A percentile compares a stretch with the other conserved stretches of the same genome.
Evolutionary conservation across 2,888 invertebrate genomes (phyloP).

Genomic region (Drosophila neotestacea): DNA sequence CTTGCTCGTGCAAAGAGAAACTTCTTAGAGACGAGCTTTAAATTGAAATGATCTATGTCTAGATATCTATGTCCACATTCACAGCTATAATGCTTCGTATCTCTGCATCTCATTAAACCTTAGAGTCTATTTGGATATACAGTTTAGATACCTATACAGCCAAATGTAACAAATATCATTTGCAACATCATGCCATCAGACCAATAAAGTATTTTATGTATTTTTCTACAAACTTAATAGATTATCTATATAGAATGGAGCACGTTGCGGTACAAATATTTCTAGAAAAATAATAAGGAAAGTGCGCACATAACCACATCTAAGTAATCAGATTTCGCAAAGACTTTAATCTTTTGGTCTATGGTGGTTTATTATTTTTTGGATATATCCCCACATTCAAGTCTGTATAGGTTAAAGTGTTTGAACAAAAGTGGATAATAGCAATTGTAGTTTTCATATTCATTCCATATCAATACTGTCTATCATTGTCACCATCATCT

Average conservation of each 20-base stretch:
- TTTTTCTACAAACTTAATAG: conserved; percentile 14
- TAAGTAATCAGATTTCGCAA: background rate
- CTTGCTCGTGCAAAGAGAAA: conserved; percentile 80
- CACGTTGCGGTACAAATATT: conserved; percentile 25
- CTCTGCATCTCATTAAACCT: background rate
- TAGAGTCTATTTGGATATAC: background rate
- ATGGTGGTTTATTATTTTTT: background rate
- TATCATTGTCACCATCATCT: background rate
- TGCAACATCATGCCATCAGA: background rate
- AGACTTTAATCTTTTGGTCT: background rate
- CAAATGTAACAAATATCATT: conserved; percentile 9
- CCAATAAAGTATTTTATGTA: conserved; percentile 17
- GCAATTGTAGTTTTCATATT: background rate
- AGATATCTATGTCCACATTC: background rate
- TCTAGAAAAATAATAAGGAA: background rate
- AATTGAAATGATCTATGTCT: conserved; percentile 4
- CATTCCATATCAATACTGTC: conserved; percentile 3
- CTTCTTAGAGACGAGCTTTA: conserved; percentile 81
- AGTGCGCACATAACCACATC: too few species aligned
- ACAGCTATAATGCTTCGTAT: background rate
- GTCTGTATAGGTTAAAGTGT: conserved; percentile 4
- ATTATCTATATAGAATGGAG: conserved; percentile 14
- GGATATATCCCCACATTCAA: background rate
- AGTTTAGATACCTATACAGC: conserved; percentile 9
- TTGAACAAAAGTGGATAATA: background rate